Base-by-base conservation (phyloP, 2,113 vertebrate genomes). In the Lampris incognitus region DNA sequence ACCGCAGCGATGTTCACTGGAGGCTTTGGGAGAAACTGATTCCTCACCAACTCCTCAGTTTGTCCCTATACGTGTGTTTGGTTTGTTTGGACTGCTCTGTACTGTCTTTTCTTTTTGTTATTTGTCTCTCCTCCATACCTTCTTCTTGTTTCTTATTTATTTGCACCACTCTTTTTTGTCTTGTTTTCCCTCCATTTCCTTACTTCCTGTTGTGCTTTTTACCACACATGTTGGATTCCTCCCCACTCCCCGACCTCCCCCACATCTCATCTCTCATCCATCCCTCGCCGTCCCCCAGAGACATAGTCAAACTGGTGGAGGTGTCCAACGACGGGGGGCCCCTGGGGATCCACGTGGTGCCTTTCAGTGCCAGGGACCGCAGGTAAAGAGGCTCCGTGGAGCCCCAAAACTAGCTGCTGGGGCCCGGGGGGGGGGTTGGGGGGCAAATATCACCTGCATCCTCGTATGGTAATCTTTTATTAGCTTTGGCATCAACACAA, bases 271-370 rank as follows among this genome's bases (percentile, higher is more conserved):
- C 49, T 61, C 69, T 67, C 79, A 36, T 67, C 69, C 80, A 69
- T 77, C 77, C 55, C 2, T 80, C 78, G 58, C 70, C 54, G 50
- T 62, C 92, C 96, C 93, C 91, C 96, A 99, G 97, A 95, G 97
- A 97, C 92, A 96, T 99, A 94, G 94, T 99, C 94, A 97, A 96
- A 95, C 94, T 97, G 90, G 97, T 99, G 75, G 96, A 98, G 90
- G 97, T 99, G 92, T 95, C 96, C 94, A 99, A 98, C 94, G 97
- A 97, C 76, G 97, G 97, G 3, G 97, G 98, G 84, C 98, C 97
- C 82, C 93, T 99, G 94, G 98, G 98, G 61, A 99, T 99, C 95
- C 98, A 99, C 91, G 98, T 99, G 93, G 97, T 99, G 94, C 98
- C 98, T 94, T 99, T 97, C 96, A 98, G 97, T 94, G 96, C 96